A percentile compares a stretch with the other conserved stretches of the same genome.
These are phyloP conservation scores for Pollachius pollachius DNA, from an alignment of 2,113 vertebrate genomes.

Conservation along the genomic window DNA sequence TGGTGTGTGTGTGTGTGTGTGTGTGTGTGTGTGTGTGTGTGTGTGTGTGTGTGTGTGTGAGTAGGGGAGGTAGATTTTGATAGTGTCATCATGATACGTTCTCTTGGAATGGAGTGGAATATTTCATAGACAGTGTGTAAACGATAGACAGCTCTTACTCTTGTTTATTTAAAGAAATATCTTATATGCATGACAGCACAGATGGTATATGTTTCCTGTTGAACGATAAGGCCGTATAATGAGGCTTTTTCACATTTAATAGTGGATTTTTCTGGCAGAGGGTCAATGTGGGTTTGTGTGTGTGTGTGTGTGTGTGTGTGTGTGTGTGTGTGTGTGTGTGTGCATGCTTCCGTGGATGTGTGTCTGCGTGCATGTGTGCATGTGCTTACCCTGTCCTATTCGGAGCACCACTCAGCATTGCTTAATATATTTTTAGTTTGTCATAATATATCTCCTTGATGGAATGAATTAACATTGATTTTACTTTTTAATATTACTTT, in stretches of 20 bases:
- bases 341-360: constrained; percentile 5
- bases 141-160: constrained; percentile 1
- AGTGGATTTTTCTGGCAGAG: background rate
- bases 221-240: constrained; percentile 25
- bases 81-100: constrained; percentile 12
- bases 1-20: too few species aligned
- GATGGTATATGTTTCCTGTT: constrained; percentile 61
- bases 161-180: constrained; percentile 12
- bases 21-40: background rate
- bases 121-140: too few species aligned
- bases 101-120: constrained; percentile 8
- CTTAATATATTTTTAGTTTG: too few species aligned
- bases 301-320: too few species aligned
- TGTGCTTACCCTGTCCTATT: too few species aligned
- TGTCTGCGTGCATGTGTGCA: too few species aligned
- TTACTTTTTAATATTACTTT: too few species aligned
- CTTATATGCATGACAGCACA: constrained; percentile 41
- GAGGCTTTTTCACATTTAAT: constrained; percentile 1
- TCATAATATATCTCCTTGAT: too few species aligned
- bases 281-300: too few species aligned
- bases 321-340: too few species aligned
- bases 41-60: background rate
- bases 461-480: too few species aligned
- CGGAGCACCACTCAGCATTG: too few species aligned
- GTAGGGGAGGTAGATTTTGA: background rate